Conservation (phyloP, 1,140 invertebrate species). For the Pogonus chalceus region DNA sequence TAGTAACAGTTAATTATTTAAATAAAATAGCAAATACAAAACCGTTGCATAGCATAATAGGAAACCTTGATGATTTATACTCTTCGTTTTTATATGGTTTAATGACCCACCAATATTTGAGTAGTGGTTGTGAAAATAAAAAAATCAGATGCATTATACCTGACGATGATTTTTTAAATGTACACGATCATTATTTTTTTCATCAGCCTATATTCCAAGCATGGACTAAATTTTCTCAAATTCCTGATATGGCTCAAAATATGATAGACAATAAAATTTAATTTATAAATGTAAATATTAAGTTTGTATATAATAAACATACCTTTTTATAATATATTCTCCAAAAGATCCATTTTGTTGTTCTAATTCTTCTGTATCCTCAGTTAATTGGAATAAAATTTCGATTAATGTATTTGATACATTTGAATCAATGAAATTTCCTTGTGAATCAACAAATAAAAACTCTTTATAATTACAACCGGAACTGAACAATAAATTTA, state of each 20-base stretch:
- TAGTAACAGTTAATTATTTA: not conserved
- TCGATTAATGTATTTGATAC: slow-evolving; percentile 27
- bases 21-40: not conserved
- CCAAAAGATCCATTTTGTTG: slow-evolving; percentile 33
- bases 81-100: not conserved
- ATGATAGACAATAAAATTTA: too few species aligned
- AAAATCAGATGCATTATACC: not conserved
- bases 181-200: slow-evolving; percentile 15
- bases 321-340: slow-evolving; percentile 37
- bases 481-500: slow-evolving; percentile 39
- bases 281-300: too few species aligned
- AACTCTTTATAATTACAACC: slow-evolving; percentile 12
- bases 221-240: slow-evolving; percentile 15
- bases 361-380: not conserved
- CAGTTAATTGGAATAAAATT: slow-evolving; percentile 11
- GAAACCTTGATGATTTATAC: not conserved
- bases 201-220: slow-evolving; percentile 21
- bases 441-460: slow-evolving; percentile 18
- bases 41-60: not conserved
- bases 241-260: too few species aligned
- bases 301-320: slow-evolving; percentile 23
- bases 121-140: not conserved
- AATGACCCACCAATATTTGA: not conserved
- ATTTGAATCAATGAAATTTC: slow-evolving; percentile 28
- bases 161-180: not conserved